A percentile compares a stretch with the other conserved stretches of the same genome.
phyloP scores from a whole-genome alignment of 2,113 vertebrate species.

The zebrafish (Danio rerio) region GRCz12tu NC_133184.1:1950501-1951000 shows the following conservation, averaged over 20 bases:
- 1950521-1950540: constrained; percentile 99
- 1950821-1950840: not conserved
- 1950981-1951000: constrained; percentile 24
- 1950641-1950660: not conserved
- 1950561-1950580: constrained; percentile 90
- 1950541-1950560: constrained; percentile 99
- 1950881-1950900: not conserved
- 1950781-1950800: not conserved
- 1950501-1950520: constrained; percentile 78
- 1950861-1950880: not conserved
- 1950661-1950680: not conserved
- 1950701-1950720: not conserved
- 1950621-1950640: not conserved
- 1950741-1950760: not conserved
- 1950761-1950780: too few relatives aligned
- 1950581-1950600: constrained; percentile 93
- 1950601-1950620: constrained; percentile 78
- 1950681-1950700: too few relatives aligned
- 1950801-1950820: not conserved
- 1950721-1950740: not conserved
- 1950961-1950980: not conserved
- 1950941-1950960: not conserved
- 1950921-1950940: too few relatives aligned
- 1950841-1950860: too few relatives aligned
- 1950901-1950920: not conserved